Evolutionary conservation across 2,113 vertebrate genomes (phyloP).

Genomic region (Vimba vimba): DNA sequence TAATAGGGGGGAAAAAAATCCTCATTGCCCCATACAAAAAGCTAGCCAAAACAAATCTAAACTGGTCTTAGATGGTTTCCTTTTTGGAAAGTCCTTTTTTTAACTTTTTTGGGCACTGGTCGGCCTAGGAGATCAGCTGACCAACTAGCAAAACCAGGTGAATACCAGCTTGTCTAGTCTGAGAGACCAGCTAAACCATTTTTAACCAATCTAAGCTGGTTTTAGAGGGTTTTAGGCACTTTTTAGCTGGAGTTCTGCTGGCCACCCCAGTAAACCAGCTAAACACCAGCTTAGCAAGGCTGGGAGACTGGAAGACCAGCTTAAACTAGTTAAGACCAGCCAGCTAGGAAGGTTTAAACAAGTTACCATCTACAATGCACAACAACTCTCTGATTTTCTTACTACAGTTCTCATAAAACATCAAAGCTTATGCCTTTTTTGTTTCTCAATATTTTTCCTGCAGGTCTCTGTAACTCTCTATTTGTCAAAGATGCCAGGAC

Average conservation of each 20-base stretch:
- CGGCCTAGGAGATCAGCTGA: neutral
- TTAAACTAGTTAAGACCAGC: neutral
- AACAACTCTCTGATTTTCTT: neutral
- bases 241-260: neutral
- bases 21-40: neutral
- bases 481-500: conserved; percentile 28
- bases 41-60: neutral
- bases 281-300: neutral
- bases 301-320: neutral
- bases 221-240: neutral
- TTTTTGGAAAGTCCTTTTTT: no score
- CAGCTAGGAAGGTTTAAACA: neutral
- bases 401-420: neutral
- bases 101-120: neutral
- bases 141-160: neutral
- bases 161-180: neutral
- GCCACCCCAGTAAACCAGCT: neutral
- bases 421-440: neutral
- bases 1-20: neutral
- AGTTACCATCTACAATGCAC: neutral
- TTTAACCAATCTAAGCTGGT: neutral
- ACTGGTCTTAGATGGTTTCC: neutral
- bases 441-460: neutral
- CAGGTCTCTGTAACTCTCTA: neutral
- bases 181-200: neutral